Evolutionary conservation across 2,888 invertebrate species (phyloP).

Genomic region (Branchipolynoe longqiensis): DNA sequence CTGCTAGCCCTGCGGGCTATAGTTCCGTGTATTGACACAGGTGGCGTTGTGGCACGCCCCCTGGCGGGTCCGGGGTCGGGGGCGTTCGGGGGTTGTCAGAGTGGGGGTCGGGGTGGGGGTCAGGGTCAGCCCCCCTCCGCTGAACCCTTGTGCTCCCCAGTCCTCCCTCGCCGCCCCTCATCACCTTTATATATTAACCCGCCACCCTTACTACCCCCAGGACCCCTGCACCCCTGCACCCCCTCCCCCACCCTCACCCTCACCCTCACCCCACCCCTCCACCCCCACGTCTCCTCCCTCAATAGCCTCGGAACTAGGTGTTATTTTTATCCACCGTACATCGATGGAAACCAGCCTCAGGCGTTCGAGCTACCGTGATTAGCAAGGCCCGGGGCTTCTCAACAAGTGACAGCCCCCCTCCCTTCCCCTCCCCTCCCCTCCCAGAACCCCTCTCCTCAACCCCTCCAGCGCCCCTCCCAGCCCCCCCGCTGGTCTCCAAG

Average conservation of each 20-base stretch:
- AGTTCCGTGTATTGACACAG: conserved; percentile 54
- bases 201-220: background rate
- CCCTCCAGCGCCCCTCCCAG: background rate
- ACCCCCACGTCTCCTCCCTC: background rate
- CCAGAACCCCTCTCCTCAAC: background rate
- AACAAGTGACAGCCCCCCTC: background rate
- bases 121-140: background rate
- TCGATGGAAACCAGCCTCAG: too few relatives aligned
- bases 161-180: background rate
- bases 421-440: background rate
- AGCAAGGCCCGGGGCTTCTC: too few relatives aligned
- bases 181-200: background rate
- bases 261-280: background rate
- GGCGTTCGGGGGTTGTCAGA: background rate
- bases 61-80: conserved; percentile 3
- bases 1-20: background rate
- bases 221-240: background rate
- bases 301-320: too few relatives aligned
- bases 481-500: too few relatives aligned
- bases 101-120: background rate
- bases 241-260: background rate
- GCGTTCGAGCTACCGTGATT: too few relatives aligned
- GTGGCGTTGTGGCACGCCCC: conserved; percentile 49
- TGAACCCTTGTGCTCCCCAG: background rate
- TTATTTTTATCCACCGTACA: too few relatives aligned